Conservation (phyloP, 2,797 vertebrate genomes). For the Notolabrus celidotus region DNA sequence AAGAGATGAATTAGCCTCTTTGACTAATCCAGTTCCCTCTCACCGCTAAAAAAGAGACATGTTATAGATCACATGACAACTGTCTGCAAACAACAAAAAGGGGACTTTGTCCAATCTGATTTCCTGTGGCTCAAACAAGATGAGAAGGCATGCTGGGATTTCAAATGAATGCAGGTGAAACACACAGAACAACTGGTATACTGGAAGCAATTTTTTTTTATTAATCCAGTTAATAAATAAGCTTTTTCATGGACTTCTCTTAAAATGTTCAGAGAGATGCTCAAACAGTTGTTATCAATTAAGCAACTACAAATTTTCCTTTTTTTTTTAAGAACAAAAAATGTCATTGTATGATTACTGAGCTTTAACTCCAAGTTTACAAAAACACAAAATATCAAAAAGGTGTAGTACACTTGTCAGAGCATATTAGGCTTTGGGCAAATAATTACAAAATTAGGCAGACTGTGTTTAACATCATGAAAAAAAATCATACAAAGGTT, state of each 20-base stretch:
- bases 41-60: constrained; percentile 28
- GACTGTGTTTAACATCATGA: constrained; percentile 40
- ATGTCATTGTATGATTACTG: constrained; percentile 36
- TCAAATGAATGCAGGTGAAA: constrained; percentile 34
- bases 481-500: constrained; percentile 38
- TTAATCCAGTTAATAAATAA: constrained; percentile 82
- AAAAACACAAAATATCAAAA: constrained; percentile 57
- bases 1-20: not conserved
- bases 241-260: constrained; percentile 56
- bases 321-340: constrained; percentile 44
- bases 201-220: constrained; percentile 68
- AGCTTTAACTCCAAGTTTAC: constrained; percentile 44
- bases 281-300: constrained; percentile 35
- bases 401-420: constrained; percentile 27
- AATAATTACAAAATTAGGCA: constrained; percentile 59
- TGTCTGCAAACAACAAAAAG: constrained; percentile 70
- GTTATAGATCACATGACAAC: constrained; percentile 55
- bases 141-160: constrained; percentile 8
- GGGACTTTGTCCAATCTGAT: constrained; percentile 80
- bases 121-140: constrained; percentile 39
- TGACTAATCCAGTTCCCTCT: constrained; percentile 36
- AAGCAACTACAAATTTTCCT: constrained; percentile 35
- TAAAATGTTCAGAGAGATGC: constrained; percentile 60
- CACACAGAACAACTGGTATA: constrained; percentile 48
- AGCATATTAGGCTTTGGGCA: constrained; percentile 49